Evolutionary conservation across 2,888 invertebrate genomes (phyloP).

Genomic region (Blastobasis lacticolella): DNA sequence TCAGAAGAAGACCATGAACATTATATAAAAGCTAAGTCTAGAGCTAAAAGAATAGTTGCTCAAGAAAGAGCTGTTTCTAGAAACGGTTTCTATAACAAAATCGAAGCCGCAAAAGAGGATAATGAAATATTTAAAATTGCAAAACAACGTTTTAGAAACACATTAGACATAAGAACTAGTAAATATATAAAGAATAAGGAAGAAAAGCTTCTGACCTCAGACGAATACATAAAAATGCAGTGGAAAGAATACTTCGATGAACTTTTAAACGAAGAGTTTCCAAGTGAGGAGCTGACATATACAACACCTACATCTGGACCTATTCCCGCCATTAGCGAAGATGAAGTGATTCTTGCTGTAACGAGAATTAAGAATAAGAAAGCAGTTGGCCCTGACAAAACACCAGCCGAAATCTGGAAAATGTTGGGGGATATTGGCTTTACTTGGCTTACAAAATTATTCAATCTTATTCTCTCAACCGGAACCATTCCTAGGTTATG

Average conservation of each 20-base stretch:
- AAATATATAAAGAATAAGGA: neutral
- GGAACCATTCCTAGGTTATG: neutral
- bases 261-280: neutral
- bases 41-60: neutral
- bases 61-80: neutral
- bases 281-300: neutral
- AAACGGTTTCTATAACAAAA: neutral
- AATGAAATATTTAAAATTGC: neutral
- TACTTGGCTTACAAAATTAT: neutral
- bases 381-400: neutral
- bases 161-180: neutral
- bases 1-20: neutral
- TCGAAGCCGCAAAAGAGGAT: neutral
- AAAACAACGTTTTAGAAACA: neutral
- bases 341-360: neutral
- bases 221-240: neutral
- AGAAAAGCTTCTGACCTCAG: neutral
- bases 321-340: neutral
- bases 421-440: neutral
- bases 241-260: neutral
- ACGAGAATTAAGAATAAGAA: neutral
- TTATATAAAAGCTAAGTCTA: neutral
- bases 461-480: neutral
- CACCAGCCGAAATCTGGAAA: neutral
- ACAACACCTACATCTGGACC: neutral